Evolutionary conservation across 2,797 vertebrate species (phyloP).

Genomic region (Chrysocyon brachyurus): DNA sequence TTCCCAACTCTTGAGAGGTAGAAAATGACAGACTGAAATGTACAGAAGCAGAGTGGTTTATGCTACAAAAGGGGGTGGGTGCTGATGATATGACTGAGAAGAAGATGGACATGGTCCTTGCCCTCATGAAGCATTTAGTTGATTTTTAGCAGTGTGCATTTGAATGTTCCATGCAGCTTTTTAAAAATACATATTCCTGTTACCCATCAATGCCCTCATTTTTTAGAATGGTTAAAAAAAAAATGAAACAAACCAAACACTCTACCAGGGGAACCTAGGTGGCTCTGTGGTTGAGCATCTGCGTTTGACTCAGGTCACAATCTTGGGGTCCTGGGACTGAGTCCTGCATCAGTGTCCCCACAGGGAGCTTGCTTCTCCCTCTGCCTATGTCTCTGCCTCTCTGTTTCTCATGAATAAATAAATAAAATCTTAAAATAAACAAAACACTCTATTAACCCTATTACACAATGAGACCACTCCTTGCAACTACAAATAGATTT

Average conservation of each 20-base stretch:
- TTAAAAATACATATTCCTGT: not conserved
- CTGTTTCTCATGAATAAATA: too few relatives aligned
- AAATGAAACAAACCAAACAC: not conserved
- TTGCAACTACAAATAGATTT: conserved; percentile 3
- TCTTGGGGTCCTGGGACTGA: too few relatives aligned
- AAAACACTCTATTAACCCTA: not conserved
- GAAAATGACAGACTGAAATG: not conserved
- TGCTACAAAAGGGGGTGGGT: not conserved
- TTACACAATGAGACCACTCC: not conserved
- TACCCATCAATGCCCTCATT: not conserved
- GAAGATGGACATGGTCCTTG: not conserved
- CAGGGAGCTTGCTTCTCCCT: too few relatives aligned
- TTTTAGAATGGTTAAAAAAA: not conserved
- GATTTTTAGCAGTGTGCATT: not conserved
- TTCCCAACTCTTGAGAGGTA: not conserved
- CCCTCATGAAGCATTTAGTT: not conserved
- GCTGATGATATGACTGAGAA: not conserved
- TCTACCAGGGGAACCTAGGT: not conserved
- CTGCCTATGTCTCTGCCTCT: too few relatives aligned
- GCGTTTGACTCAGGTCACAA: too few relatives aligned
- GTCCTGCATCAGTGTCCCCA: too few relatives aligned
- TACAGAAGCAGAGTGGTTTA: not conserved
- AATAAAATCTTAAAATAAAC: too few relatives aligned
- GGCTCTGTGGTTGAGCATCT: too few relatives aligned
- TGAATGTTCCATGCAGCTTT: not conserved